Evolutionary conservation across 1,140 invertebrate genomes (phyloP), one percentile per base, ranked within the genome.

Genomic region (Panagrolaimus sp.): DNA sequence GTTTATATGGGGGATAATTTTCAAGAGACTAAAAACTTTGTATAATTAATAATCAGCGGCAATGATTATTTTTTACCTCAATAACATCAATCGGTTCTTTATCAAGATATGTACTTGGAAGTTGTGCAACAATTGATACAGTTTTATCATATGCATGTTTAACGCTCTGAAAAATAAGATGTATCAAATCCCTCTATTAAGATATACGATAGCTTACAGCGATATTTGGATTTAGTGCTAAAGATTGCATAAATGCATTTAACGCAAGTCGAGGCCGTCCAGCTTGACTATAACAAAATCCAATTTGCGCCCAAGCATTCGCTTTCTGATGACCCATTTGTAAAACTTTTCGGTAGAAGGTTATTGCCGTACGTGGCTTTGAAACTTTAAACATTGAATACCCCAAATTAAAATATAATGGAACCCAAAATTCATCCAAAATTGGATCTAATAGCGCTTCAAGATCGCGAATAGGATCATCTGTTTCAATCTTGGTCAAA

Each of bases 81-180:
- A 38, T 38, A 38, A 38, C 32, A 38, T 38, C 32, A 38, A 38
- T 7, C 2, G 32, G 32, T 38, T 38, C 32, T 38, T 38, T 38
- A 38, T 38, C 32, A 38, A 38, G 32, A 38, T 38, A 38, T 38
- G 2, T 2, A 38, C 32, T 38, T 2, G 32, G 32, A 4, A 38
- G 32, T 38, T 38, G 32, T 4, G 32, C 32, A 38, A 38, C 32
- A 38, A 38, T 38, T 38, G 32, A 2, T 4, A 38, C 32, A 21
- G 52, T n/a, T 12, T n/a, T 12, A 58, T 58, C 52, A 21, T 58
- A 58, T 21, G 52, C 52, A 21, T 17, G 15, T 21, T 58, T 58
- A 12, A 21, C 52, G 10, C 21, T 58, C 21, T 15, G 47, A 58
- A 12, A 38, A 38, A 38, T 4, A 38, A 38, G 32, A 38, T 38